Conservation (phyloP, 2,113 vertebrate genomes). For the Tragelaphus strepsiceros region DNA sequence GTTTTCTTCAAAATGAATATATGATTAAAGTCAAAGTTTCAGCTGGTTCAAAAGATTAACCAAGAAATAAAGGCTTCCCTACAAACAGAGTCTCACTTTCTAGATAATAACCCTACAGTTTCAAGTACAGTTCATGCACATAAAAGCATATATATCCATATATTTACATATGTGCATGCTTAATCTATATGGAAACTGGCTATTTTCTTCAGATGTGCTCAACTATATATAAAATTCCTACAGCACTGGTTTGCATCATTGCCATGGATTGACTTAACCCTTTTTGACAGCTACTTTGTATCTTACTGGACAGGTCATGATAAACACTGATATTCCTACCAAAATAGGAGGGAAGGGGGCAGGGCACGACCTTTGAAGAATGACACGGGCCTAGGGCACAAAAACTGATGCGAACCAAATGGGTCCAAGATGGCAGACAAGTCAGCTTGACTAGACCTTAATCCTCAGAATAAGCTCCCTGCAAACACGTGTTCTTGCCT, state of each 20-base stretch:
- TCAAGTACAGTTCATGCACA: neutral
- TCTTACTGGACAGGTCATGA: neutral
- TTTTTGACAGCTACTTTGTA: neutral
- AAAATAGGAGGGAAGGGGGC: neutral
- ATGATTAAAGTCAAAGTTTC: slow-evolving; percentile 14
- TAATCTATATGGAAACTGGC: neutral
- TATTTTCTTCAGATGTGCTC: neutral
- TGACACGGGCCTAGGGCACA: neutral
- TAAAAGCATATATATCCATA: neutral
- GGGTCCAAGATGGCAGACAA: neutral
- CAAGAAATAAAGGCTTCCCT: neutral
- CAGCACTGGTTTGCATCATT: neutral
- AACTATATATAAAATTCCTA: neutral
- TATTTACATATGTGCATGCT: neutral
- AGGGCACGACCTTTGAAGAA: neutral
- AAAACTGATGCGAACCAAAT: neutral
- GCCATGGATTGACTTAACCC: neutral
- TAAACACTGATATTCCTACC: neutral
- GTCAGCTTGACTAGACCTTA: neutral
- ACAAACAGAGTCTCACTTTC: neutral
- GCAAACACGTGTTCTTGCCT: neutral
- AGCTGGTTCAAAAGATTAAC: neutral
- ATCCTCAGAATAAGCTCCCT: neutral
- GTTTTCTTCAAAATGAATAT: neutral
- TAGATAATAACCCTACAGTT: neutral